Evolutionary conservation across 2,113 vertebrate genomes (phyloP).

Genomic region (Orcinus orca): DNA sequence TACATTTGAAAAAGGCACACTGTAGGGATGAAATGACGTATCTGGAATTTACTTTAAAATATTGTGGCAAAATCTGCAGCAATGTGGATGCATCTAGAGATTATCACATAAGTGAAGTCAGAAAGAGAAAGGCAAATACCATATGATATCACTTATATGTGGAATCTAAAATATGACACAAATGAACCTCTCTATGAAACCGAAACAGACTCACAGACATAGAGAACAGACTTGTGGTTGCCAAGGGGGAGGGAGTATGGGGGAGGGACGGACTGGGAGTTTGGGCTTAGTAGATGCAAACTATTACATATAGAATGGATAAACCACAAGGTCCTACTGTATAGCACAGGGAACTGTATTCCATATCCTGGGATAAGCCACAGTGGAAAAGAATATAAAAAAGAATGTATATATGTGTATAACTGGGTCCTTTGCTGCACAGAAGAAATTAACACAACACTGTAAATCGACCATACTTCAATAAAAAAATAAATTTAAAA

Average conservation of each 20-base stretch:
- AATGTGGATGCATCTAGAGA: not conserved
- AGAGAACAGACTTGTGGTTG: too few species aligned
- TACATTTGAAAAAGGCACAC: not conserved
- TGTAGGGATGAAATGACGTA: not conserved
- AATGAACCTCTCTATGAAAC: not conserved
- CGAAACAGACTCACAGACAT: too few species aligned
- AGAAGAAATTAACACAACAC: not conserved
- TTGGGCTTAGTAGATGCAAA: too few species aligned
- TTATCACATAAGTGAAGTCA: not conserved
- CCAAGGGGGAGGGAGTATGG: not conserved
- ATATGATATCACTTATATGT: accelerated
- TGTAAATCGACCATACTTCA: not conserved
- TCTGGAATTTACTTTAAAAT: not conserved
- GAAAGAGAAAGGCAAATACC: not conserved
- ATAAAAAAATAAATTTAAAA: too few species aligned
- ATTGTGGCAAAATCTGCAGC: not conserved
- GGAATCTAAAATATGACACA: not conserved
- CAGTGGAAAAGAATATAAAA: not conserved
- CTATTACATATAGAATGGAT: too few species aligned
- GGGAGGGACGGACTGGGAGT: too few species aligned
- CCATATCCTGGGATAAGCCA: not conserved
- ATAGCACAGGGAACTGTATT: not conserved
- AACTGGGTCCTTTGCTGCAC: not conserved
- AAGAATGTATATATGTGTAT: accelerated
- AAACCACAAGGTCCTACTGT: too few species aligned